Base-by-base conservation (phyloP, 1,140 invertebrate species). In the Aphidius gifuensis region DNA sequence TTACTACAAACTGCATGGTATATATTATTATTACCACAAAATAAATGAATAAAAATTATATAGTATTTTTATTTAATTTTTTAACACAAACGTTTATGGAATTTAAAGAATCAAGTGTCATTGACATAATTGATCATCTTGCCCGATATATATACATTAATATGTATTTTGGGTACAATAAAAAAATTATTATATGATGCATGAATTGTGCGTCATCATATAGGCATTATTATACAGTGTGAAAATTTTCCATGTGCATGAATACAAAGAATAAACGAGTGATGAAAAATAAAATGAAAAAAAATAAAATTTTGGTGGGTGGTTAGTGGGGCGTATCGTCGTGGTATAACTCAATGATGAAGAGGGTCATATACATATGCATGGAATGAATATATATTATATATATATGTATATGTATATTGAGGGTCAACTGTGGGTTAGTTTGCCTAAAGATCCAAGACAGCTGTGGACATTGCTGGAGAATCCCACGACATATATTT, bases 291-390 rank as follows among this genome's bases (percentile, higher is more conserved):
- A 55, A 55, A 55, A 55, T 38, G 53, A 55, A 40, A 7, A 44
- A 3, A 44, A 40, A 70, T 74, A 74, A 72, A 72, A 70, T 67
- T 65, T 16, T 0, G 16, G 70, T 76, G 74, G 74, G 75, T 78
- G 78, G 74, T 79, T 77, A 77, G 76, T 74, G 76, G 69, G 74
- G 68, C 74, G 71, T 78, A 70, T 68, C 70, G 68, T 65, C 16
- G 55, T 23, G 49, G 21, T 43, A 32, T 61, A 60, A 50, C 58
- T 65, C 62, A 64, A 64, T 58, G 64, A 62, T 55, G 43, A 50
- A 32, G 63, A 69, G 62, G 60, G 65, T 66, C 46, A 53, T 9
- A 16, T 54, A 60, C 16, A 53, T 45, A 16, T 16, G 16, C 16
- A 16, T 16, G 16, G 16, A 16, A 16, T 16, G 16, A 16, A 16